Evolutionary conservation across 2,113 vertebrate genomes (phyloP).

Genomic region (Panurus biarmicus): DNA sequence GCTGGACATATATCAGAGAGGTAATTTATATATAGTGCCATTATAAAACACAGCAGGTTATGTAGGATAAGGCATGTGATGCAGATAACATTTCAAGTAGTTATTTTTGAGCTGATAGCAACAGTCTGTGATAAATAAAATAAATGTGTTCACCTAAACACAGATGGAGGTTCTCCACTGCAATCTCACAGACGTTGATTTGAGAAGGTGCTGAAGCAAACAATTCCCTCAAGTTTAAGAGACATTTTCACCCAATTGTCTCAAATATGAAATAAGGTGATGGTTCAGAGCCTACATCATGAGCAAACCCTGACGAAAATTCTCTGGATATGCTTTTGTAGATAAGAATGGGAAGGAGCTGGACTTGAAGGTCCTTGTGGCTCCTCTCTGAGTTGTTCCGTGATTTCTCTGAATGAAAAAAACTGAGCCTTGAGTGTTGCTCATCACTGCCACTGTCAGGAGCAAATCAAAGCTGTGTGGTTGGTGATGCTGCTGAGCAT

Average conservation of each 20-base stretch:
- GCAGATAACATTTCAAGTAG: background rate
- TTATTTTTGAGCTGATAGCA: conserved; percentile 1
- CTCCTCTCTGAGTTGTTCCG: background rate
- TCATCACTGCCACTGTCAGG: background rate
- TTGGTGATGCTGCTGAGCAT: background rate
- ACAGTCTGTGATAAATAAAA: conserved; percentile 17
- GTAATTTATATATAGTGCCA: background rate
- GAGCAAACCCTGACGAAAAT: background rate
- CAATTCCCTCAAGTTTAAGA: background rate
- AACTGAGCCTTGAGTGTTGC: background rate
- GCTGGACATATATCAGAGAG: background rate
- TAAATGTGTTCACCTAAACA: background rate
- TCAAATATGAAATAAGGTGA: background rate
- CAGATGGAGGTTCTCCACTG: background rate
- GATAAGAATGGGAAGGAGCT: background rate
- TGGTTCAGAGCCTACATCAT: background rate
- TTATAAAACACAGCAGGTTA: background rate
- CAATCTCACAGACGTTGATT: background rate
- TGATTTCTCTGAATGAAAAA: background rate
- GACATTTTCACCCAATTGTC: background rate
- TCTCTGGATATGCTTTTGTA: background rate
- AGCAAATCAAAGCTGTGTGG: background rate
- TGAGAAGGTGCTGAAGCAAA: background rate
- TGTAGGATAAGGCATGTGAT: background rate
- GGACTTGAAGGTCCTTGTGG: background rate